These are phyloP conservation scores for Synodontis membranacea DNA, from an alignment of 2,113 vertebrate species.

Conservation along the genomic window DNA sequence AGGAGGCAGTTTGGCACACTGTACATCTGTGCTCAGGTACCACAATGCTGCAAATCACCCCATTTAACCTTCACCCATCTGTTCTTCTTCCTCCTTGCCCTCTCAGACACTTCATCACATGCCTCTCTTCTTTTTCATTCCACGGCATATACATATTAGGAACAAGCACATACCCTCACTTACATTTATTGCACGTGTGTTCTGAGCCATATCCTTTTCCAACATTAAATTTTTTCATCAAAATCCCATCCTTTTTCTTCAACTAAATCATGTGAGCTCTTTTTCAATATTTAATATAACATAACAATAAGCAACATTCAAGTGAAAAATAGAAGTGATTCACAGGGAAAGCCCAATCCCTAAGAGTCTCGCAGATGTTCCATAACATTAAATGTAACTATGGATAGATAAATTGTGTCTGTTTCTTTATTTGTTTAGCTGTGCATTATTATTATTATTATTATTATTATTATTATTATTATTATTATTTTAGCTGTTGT, in stretches of 20 bases:
- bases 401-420: too few relatives aligned
- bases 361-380: too few relatives aligned
- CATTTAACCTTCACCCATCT: conserved; percentile 28
- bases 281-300: background rate
- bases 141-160: background rate
- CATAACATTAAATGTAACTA: too few relatives aligned
- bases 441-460: too few relatives aligned
- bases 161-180: background rate
- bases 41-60: conserved; percentile 18
- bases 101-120: background rate
- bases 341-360: too few relatives aligned
- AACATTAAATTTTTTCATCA: background rate
- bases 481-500: too few relatives aligned
- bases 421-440: too few relatives aligned
- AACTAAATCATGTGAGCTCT: background rate
- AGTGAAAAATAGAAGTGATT: too few relatives aligned
- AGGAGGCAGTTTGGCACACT: too few relatives aligned
- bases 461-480: too few relatives aligned
- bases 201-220: background rate
- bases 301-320: background rate
- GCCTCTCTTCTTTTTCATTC: background rate
- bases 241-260: background rate
- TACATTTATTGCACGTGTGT: background rate
- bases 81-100: background rate
- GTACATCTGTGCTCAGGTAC: conserved; percentile 39